Base-by-base conservation (phyloP, 2,797 vertebrate genomes). In the Linurgus olivaceus region DNA sequence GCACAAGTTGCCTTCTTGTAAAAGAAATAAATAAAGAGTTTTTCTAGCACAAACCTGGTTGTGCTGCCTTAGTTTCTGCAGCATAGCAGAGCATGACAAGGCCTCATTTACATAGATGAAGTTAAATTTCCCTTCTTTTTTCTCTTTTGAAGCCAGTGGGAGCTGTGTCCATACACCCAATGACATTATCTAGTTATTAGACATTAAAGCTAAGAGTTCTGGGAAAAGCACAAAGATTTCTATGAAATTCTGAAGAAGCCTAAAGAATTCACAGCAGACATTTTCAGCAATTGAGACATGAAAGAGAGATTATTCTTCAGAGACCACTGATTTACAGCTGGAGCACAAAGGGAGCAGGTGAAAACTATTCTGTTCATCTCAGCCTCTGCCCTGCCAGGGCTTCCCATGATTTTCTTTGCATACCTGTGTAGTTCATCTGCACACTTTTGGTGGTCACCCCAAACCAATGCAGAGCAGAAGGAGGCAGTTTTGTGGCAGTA, bases 81-180 rank as follows among this genome's bases (percentile, higher is more conserved):
- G 50, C 78, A 75, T 25, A 78, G n/a, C 54, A 28, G 37, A 63
- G 61, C 33, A 63, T 24, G 54, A 54, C 70, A 80, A 84, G 33
- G 52, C 59, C 47, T 84, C 54, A 45, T 82, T 93, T 95, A 71
- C 90, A 48, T 2, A 70, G 52, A 74, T 42, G 44, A 82, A 88
- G 71, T 55, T 87, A 82, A 91, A 82, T 92, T 91, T 92, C 55
- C 33, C 40, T 62, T 86, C 37, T 77, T 83, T 63, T 76, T 94
- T 94, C 86, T 59, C 20, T 62, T 81, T 79, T 0, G 0, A 84
- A 91, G 40, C 55, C 78, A 84, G 38, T 72, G 57, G 57, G 73
- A 94, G 42, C 50, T 89, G 42, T 80, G 68, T 67, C 88, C 70
- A n/a, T 70, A 62, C 59, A 88, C 45, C 28, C 51, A 18, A 62